A percentile compares a stretch with the other conserved stretches of the same genome.
Conservation (phyloP, 1,140 invertebrate genomes). For the Trichonephila inaurata region DNA sequence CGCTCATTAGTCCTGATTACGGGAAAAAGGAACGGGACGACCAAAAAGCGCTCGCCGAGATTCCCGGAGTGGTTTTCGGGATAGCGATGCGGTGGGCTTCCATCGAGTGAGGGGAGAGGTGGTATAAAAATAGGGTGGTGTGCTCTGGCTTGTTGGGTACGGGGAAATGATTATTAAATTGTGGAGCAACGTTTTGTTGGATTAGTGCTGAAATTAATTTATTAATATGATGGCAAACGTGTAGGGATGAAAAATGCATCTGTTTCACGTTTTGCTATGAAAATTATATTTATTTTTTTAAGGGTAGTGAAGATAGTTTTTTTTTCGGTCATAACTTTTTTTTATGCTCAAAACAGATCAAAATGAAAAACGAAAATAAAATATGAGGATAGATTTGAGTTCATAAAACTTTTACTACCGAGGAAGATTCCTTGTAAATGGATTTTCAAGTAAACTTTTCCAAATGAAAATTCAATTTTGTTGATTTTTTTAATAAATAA, state of each 20-base stretch:
- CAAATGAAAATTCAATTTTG: too few relatives aligned
- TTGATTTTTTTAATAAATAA: too few relatives aligned
- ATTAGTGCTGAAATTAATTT: neutral
- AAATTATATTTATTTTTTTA: neutral
- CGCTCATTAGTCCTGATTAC: slow-evolving; percentile 29
- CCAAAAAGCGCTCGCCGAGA: slow-evolving; percentile 23
- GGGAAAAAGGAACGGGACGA: slow-evolving; percentile 7
- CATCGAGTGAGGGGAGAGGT: neutral
- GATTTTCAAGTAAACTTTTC: too few relatives aligned
- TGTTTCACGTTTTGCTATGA: neutral
- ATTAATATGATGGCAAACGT: neutral
- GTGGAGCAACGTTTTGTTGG: neutral
- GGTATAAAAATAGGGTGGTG: neutral
- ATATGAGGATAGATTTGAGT: too few relatives aligned
- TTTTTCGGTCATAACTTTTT: too few relatives aligned
- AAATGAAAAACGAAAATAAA: too few relatives aligned
- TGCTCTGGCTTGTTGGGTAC: neutral
- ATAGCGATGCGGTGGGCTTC: neutral
- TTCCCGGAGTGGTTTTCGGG: neutral
- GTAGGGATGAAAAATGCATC: neutral
- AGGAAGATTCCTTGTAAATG: too few relatives aligned
- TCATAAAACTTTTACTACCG: too few relatives aligned
- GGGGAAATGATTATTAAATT: neutral
- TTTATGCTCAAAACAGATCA: too few relatives aligned
- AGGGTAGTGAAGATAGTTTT: too few relatives aligned